Conservation (phyloP, 2,113 vertebrate genomes). For the Nymphicus hollandicus region DNA sequence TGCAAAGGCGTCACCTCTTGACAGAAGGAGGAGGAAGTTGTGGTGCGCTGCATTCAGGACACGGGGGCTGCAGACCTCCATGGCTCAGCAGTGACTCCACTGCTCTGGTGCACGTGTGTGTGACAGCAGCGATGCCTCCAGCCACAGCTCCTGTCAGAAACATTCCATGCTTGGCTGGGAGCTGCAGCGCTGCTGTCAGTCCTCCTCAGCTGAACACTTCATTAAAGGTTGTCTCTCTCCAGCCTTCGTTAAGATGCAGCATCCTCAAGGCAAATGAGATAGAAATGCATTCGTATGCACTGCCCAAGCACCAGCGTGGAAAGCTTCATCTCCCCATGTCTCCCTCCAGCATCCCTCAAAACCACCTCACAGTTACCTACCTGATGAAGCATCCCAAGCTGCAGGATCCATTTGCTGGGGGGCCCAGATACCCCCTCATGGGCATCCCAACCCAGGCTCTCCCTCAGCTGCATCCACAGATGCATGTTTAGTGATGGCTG, state of each 20-base stretch:
- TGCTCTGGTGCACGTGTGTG: rapidly evolving
- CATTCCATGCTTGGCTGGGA: neutral
- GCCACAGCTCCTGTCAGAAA: neutral
- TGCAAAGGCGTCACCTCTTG: too few species aligned
- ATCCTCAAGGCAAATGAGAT: neutral
- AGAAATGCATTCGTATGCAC: neutral
- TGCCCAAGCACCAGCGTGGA: neutral
- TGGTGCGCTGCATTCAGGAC: neutral
- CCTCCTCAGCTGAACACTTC: rapidly evolving
- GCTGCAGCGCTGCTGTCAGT: neutral
- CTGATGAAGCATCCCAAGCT: neutral
- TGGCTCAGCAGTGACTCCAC: rapidly evolving
- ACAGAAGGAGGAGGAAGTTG: neutral
- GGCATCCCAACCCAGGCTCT: neutral
- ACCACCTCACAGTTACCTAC: neutral
- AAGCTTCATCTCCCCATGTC: neutral
- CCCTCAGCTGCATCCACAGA: rapidly evolving
- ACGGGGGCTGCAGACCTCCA: rapidly evolving
- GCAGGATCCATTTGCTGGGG: neutral
- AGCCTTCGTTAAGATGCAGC: neutral
- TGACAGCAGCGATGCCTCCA: neutral
- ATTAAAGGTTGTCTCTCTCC: neutral
- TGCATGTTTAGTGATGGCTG: rapidly evolving
- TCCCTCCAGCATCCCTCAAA: neutral
- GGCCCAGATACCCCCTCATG: neutral